A percentile compares a stretch with the other conserved stretches of the same genome.
Conservation (phyloP, 30 jellyfish, hydroid and myxozoan genomes). For the Aurelia coerulea region DNA sequence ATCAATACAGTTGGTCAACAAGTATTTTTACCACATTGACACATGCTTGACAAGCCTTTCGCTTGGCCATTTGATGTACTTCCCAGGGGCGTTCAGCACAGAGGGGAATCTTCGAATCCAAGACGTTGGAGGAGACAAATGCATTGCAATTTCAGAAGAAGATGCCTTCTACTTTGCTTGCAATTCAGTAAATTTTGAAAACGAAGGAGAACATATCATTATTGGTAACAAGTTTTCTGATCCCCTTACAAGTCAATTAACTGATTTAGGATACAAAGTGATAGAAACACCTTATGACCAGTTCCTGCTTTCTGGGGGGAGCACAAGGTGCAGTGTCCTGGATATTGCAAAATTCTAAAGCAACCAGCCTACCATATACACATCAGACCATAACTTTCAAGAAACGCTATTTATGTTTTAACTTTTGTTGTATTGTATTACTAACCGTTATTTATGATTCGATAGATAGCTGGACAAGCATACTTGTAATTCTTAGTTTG, state of each 20-base stretch:
- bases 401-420: neutral
- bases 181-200: constrained; percentile 56
- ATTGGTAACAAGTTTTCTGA: constrained; percentile 63
- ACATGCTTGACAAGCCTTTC: constrained; percentile 74
- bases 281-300: constrained; percentile 64
- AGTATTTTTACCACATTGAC: constrained; percentile 66
- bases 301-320: constrained; percentile 70
- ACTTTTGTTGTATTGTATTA: too few species aligned
- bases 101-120: constrained; percentile 65
- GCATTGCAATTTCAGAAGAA: constrained; percentile 59
- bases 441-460: too few species aligned
- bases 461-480: too few species aligned
- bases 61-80: constrained; percentile 66
- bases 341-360: constrained; percentile 36
- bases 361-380: neutral
- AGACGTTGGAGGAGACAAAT: constrained; percentile 49
- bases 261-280: constrained; percentile 40
- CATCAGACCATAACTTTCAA: neutral
- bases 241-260: constrained; percentile 16
- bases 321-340: constrained; percentile 64
- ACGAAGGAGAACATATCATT: constrained; percentile 55
- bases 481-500: too few species aligned
- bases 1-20: constrained; percentile 64
- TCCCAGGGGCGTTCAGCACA: constrained; percentile 58
- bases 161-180: constrained; percentile 71